These are phyloP conservation scores for Coilia nasus DNA, from an alignment of 2,797 vertebrate species.

Conservation along the genomic window DNA sequence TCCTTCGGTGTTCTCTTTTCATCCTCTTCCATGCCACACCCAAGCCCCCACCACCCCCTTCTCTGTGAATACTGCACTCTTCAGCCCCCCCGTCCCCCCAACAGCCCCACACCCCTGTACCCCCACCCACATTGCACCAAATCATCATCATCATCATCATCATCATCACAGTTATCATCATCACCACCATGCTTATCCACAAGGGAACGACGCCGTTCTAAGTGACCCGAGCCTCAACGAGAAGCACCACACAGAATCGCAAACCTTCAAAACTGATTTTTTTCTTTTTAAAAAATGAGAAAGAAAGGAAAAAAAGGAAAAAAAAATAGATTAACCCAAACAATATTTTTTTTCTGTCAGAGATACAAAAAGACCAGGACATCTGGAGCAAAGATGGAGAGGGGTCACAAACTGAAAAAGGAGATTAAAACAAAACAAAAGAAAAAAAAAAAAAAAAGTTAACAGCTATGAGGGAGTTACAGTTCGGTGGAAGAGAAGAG, in stretches of 20 bases:
- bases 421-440: neutral
- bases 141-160: neutral
- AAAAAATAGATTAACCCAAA: neutral
- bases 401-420: neutral
- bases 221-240: neutral
- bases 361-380: slow-evolving; percentile 19
- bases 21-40: neutral
- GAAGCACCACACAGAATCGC: slow-evolving; percentile 33
- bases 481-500: neutral
- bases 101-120: neutral
- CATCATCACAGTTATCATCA: neutral
- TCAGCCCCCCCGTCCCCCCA: neutral
- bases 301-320: neutral
- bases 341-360: slow-evolving; percentile 6
- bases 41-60: neutral
- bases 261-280: slow-evolving; percentile 44
- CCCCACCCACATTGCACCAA: slow-evolving; percentile 44
- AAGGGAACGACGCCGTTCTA: neutral
- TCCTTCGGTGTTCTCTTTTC: slow-evolving; percentile 41
- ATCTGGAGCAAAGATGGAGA: slow-evolving; percentile 6
- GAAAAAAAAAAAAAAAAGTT: neutral
- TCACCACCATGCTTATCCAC: neutral
- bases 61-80: slow-evolving; percentile 36
- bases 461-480: slow-evolving; percentile 29
- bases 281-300: neutral